Base-by-base conservation (phyloP, 1,140 invertebrate species). In the Pygmarrhopalites habei region DNA sequence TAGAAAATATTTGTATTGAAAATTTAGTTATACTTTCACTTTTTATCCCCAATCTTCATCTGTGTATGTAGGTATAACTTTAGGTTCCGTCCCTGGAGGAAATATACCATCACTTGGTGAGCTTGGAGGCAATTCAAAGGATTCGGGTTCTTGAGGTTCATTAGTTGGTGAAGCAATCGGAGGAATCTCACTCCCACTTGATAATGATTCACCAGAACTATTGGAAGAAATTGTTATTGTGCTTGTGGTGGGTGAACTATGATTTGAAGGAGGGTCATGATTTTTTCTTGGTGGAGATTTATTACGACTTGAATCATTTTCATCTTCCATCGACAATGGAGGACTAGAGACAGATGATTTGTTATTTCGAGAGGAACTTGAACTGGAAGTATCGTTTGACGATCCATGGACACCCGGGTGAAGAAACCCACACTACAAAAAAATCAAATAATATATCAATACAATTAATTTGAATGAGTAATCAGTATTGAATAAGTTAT, bases 381-480 rank as follows among this genome's bases (percentile, higher is more conserved):
- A 10, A 7, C 49, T 47, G 25, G n/a, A n/a, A n/a, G 26, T 30
- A 25, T 23, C 47, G 2, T 7, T 3, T 5, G 32, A 10, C 4
- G 56, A 32, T 5, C 56, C 56, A 58, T 58, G 51, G 4, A 58
- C 55, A 15, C 55, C 55, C 5, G 32, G 19, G 47, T 69, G 67
- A 2, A 58, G 19, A 62, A 65, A 69, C 4, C 60, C 64, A 32
- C 67, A 69, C 26, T n/a, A n/a, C n/a, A n/a, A n/a, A n/a, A n/a
- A n/a, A n/a, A n/a, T n/a, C n/a, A n/a, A n/a, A n/a, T n/a, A n/a
- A n/a, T n/a, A n/a, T n/a, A n/a, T n/a, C n/a, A n/a, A n/a, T n/a
- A n/a, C n/a, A n/a, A n/a, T n/a, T n/a, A n/a, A n/a, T n/a, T n/a
- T n/a, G n/a, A n/a, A n/a, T n/a, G n/a, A n/a, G n/a, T n/a, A n/a